These are phyloP conservation scores for Budorcas taxicolor DNA, from an alignment of 2,113 vertebrate genomes.

Conservation along the genomic window DNA sequence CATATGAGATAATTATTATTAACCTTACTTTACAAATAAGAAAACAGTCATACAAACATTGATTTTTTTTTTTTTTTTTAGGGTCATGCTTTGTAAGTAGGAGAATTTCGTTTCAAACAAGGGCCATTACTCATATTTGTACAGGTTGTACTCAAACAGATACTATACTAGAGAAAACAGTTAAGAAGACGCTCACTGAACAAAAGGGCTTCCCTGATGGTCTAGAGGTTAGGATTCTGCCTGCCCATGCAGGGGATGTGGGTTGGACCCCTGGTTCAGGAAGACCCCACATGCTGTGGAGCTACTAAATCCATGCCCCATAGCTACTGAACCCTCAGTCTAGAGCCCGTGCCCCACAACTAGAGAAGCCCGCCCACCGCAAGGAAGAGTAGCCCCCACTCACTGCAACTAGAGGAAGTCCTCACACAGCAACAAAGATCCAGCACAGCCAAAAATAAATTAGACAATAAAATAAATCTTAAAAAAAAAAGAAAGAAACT, in stretches of 20 bases:
- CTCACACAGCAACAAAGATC: neutral
- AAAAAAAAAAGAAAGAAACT: neutral
- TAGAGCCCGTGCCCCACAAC: neutral
- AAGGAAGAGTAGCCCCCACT: neutral
- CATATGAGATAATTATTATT: neutral
- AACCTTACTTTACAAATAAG: neutral
- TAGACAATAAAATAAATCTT: neutral
- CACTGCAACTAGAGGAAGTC: neutral
- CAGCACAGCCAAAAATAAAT: neutral
- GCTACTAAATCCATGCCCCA: neutral
- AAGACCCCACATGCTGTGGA: neutral
- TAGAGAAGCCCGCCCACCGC: fast-evolving
- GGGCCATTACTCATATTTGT: neutral
- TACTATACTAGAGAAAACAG: neutral
- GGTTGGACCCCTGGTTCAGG: neutral
- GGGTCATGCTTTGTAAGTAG: neutral
- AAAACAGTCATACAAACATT: neutral
- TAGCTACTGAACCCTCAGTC: neutral
- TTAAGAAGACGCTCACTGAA: neutral
- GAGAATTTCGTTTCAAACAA: neutral
- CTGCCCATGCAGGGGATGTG: neutral
- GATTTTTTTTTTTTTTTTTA: neutral
- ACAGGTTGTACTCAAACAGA: neutral
- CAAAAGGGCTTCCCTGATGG: neutral
- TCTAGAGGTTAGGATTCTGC: neutral